Percentiles rank a stretch among this genome's conserved stretches.
These are phyloP conservation scores for Syrista parreyssii DNA, from an alignment of 2,888 invertebrate genomes.

Conservation along the genomic window DNA sequence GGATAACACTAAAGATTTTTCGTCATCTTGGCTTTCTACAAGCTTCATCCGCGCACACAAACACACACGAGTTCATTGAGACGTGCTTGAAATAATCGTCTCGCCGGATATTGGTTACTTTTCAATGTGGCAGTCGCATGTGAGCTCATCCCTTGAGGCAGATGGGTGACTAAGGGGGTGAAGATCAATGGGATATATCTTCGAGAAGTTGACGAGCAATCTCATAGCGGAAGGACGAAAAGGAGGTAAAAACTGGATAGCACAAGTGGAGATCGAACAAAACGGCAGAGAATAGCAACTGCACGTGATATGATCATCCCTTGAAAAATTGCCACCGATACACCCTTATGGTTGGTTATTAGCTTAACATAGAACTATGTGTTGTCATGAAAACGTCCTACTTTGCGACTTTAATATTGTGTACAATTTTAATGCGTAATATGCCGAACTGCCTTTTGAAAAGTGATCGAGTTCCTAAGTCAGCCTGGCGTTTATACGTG, in stretches of 20 bases:
- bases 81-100: background rate
- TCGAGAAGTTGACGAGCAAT: background rate
- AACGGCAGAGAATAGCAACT: background rate
- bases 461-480: background rate
- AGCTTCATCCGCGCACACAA: background rate
- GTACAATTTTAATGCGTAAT: background rate
- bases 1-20: background rate
- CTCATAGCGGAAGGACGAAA: background rate
- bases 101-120: background rate
- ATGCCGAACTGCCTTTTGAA: background rate
- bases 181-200: background rate
- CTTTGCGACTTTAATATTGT: background rate
- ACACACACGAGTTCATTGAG: background rate
- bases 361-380: too few species aligned
- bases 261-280: background rate
- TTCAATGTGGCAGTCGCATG: background rate
- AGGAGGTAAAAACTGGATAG: background rate
- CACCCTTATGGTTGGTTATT: too few species aligned
- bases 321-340: too few species aligned
- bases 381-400: too few species aligned
- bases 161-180: background rate
- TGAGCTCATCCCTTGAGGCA: background rate
- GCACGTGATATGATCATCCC: background rate
- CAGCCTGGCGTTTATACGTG: background rate
- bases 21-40: background rate